Conservation (phyloP, 2,888 invertebrate species). For the Rugalucina vietnamica region DNA sequence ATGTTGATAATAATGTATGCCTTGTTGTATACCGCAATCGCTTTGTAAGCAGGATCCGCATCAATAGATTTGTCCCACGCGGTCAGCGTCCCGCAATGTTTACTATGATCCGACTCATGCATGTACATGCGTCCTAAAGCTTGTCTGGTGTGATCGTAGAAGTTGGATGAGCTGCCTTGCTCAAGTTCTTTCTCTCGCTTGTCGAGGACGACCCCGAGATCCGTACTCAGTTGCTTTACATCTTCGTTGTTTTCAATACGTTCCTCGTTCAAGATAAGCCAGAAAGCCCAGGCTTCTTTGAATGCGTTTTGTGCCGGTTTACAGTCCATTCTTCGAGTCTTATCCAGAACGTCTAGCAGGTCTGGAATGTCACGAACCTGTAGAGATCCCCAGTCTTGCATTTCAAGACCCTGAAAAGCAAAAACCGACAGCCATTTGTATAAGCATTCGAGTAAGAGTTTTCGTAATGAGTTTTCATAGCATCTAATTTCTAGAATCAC, state of each 20-base stretch:
- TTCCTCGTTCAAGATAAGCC: neutral
- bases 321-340: neutral
- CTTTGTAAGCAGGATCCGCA: neutral
- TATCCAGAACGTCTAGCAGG: neutral
- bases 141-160: neutral
- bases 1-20: neutral
- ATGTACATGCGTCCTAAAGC: neutral
- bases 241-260: neutral
- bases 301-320: neutral
- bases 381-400: neutral
- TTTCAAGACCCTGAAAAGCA: neutral
- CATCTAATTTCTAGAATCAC: no score
- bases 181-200: neutral
- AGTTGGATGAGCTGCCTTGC: neutral
- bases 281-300: neutral
- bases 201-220: neutral
- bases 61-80: neutral
- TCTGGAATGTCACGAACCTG: neutral
- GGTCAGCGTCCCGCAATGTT: neutral
- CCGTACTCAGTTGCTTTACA: neutral
- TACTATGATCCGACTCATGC: neutral
- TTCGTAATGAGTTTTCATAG: no score
- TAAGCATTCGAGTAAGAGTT: no score
- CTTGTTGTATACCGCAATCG: neutral
- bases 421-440: no score